These are phyloP conservation scores for Clavelina lepadiformis DNA, from an alignment of 23 tunicate species.

Conservation along the genomic window DNA sequence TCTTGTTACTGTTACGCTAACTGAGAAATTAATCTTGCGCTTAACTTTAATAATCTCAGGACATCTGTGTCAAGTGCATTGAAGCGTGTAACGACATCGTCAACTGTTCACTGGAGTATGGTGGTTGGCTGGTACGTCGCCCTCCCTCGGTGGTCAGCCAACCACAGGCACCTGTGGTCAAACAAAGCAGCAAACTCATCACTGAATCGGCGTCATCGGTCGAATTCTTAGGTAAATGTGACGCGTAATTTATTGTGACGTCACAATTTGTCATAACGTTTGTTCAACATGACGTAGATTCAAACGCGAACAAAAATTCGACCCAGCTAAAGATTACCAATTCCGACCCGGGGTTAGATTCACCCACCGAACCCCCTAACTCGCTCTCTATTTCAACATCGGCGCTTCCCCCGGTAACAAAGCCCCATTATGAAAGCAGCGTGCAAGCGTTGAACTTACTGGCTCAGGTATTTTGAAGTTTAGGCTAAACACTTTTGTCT, in stretches of 20 bases:
- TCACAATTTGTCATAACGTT: not conserved
- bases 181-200: no score
- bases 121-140: constrained; percentile 71
- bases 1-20: not conserved
- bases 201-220: not conserved
- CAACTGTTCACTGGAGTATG: constrained; percentile 77
- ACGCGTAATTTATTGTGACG: not conserved
- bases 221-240: not conserved
- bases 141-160: constrained; percentile 59
- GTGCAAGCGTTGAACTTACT: constrained; percentile 54
- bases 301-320: not conserved
- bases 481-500: no score
- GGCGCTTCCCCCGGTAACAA: constrained; percentile 14
- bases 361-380: constrained; percentile 1
- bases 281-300: not conserved
- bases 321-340: not conserved
- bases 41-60: no score
- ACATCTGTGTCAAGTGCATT: constrained; percentile 63
- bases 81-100: constrained; percentile 80
- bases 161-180: no score
- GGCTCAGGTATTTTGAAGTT: constrained; percentile 39
- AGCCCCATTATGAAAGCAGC: constrained; percentile 29
- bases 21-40: no score
- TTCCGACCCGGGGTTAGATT: constrained; percentile 6
- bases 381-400: not conserved